phyloP scores from a whole-genome alignment of 2,113 vertebrate species.

The Lepisosteus osseus region DNA sequence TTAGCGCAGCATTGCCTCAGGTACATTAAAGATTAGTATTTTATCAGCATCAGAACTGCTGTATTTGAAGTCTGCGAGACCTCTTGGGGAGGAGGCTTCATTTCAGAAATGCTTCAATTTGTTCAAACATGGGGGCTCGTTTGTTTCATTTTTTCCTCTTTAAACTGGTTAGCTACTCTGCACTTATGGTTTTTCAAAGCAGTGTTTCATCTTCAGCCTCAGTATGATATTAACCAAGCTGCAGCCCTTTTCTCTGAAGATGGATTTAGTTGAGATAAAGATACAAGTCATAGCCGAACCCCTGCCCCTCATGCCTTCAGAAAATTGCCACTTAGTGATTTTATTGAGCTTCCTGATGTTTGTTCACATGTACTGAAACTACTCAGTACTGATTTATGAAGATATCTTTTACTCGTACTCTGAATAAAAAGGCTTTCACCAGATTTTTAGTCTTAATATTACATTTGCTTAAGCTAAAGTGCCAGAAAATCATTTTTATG shows the following conservation, averaged over 20 bases:
- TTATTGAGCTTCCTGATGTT: slow-evolving; percentile 1
- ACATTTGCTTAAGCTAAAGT: too few species aligned
- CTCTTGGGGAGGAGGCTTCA: background rate
- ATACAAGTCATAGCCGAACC: slow-evolving; percentile 1
- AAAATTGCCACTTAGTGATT: slow-evolving; percentile 4
- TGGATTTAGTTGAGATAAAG: slow-evolving; percentile 12
- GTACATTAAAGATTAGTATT: slow-evolving; percentile 1
- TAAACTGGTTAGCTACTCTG: too few species aligned
- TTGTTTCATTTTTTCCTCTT: background rate
- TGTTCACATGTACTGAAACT: background rate
- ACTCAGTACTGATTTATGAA: too few species aligned
- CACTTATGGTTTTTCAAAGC: background rate
- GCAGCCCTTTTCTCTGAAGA: background rate
- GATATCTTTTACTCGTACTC: too few species aligned
- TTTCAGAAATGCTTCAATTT: background rate
- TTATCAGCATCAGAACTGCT: background rate
- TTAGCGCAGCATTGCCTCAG: background rate
- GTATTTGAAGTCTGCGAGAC: background rate
- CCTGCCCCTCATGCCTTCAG: background rate
- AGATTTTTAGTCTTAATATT: too few species aligned
- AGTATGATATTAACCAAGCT: background rate
- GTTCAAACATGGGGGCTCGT: background rate
- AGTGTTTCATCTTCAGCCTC: slow-evolving; percentile 12
- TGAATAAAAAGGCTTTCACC: too few species aligned
- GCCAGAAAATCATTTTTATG: too few species aligned